Base-by-base conservation (phyloP, 1,140 invertebrate species). In the Argopecten irradians region DNA sequence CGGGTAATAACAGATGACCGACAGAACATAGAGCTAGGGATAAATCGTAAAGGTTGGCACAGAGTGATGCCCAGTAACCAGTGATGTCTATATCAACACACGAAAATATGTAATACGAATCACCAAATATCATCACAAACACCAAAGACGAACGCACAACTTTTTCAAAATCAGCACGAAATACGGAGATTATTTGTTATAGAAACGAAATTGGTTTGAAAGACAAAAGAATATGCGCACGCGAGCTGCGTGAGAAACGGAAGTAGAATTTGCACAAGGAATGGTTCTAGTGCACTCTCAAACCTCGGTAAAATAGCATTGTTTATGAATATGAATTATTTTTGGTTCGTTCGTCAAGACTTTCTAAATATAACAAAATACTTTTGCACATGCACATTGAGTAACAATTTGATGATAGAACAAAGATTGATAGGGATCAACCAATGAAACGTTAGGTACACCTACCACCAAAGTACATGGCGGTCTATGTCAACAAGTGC, bases 311-410 rank as follows among this genome's bases (percentile, higher is more conserved):
- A n/a, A 71, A 71, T 71, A 71, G 8, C 14, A 71, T 71, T 28
- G 55, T 71, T 28, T 71, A 71, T n/a, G 55, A 71, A 71, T 71
- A 71, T 71, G 55, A 71, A 71, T 71, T 71, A 71, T 71, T 71
- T 71, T 71, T 5, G 55, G n/a, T 71, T 71, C 55, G 22, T 71
- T n/a, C 16, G 55, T 71, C 14, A 71, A n/a, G 55, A 11, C 16
- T 71, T 71, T 28, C 55, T 71, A n/a, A 71, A 71, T 71, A 71
- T 71, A 28, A 71, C 55, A 71, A 28, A 71, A 71, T 8, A 16
- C 55, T 28, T 71, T 28, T 8, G n/a, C 13, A 71, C 55, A 71
- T 71, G 55, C 55, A 71, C 55, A 71, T 28, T 71, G 55, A 71
- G 5, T 71, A n/a, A 71, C 55, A 28, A 71, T 28, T 28, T 5